Conservation (phyloP, 1,140 invertebrate species). For the Probaryconus sp. region DNA sequence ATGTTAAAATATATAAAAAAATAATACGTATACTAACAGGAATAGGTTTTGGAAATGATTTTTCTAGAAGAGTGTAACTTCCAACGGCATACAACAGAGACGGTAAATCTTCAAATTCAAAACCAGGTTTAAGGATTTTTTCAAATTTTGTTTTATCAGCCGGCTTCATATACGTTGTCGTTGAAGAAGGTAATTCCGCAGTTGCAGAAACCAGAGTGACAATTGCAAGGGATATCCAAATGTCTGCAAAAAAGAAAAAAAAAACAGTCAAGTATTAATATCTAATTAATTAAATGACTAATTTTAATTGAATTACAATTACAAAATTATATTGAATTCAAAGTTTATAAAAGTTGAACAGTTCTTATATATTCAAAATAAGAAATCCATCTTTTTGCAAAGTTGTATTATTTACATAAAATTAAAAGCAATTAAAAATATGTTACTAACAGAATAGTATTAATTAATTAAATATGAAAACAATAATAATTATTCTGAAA, state of each 20-base stretch:
- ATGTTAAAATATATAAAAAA: slow-evolving; percentile 1
- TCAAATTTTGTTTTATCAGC: slow-evolving; percentile 79
- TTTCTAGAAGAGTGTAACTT: too few species aligned
- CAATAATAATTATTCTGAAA: too few species aligned
- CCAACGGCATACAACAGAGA: slow-evolving; percentile 80
- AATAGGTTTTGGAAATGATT: slow-evolving; percentile 76
- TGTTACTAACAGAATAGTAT: too few species aligned
- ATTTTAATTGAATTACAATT: background rate
- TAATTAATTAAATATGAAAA: too few species aligned
- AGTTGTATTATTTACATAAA: too few species aligned
- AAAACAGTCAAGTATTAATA: slow-evolving; percentile 18
- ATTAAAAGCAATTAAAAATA: too few species aligned
- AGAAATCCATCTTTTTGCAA: too few species aligned
- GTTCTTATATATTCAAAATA: too few species aligned
- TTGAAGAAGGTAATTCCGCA: slow-evolving; percentile 66
- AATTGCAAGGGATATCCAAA: slow-evolving; percentile 37
- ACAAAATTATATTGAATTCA: too few species aligned
- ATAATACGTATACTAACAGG: slow-evolving; percentile 71
- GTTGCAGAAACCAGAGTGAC: slow-evolving; percentile 38
- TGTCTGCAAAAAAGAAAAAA: slow-evolving; percentile 54
- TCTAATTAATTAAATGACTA: background rate
- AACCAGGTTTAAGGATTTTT: slow-evolving; percentile 79
- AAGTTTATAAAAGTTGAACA: too few species aligned
- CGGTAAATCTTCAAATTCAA: slow-evolving; percentile 78
- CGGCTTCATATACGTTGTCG: slow-evolving; percentile 79